A percentile compares a stretch with the other conserved stretches of the same genome.
These are phyloP conservation scores for Ascidia mentula DNA, from an alignment of 23 tunicate species.

Conservation along the genomic window DNA sequence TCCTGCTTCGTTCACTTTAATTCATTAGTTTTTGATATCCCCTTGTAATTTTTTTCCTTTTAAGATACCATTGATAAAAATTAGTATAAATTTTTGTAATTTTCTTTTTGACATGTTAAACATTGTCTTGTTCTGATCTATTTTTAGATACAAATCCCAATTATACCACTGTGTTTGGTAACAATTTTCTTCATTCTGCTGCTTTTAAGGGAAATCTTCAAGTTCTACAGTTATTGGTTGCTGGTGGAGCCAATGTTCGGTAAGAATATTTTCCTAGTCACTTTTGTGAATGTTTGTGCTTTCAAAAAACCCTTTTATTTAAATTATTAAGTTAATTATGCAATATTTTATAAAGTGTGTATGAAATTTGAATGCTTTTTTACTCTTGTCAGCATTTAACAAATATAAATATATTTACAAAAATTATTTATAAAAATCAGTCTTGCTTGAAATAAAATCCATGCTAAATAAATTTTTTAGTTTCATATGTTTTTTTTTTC, in stretches of 20 bases:
- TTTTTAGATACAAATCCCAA: conserved; percentile 32
- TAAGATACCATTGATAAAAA: not conserved
- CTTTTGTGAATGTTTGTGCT: no score
- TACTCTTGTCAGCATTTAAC: no score
- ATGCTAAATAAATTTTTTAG: no score
- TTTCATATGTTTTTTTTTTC: no score
- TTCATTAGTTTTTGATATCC: not conserved
- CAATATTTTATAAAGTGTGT: no score
- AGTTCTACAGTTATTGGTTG: conserved; percentile 52
- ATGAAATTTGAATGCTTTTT: no score
- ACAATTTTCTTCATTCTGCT: conserved; percentile 49
- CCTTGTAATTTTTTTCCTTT: not conserved
- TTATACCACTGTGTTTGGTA: conserved; percentile 54
- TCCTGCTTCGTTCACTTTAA: not conserved
- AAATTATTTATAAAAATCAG: no score
- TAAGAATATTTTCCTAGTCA: not conserved
- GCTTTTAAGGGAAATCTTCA: conserved; percentile 50
- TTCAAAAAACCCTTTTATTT: no score
- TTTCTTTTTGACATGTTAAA: not conserved
- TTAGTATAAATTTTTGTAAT: not conserved
- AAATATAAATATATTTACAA: no score
- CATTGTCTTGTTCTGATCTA: not conserved
- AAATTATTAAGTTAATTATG: no score
- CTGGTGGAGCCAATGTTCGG: conserved; percentile 68
- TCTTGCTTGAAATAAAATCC: no score